Evolutionary conservation across 2,113 vertebrate genomes (phyloP).

Genomic region (Dasyornis broadbenti): DNA sequence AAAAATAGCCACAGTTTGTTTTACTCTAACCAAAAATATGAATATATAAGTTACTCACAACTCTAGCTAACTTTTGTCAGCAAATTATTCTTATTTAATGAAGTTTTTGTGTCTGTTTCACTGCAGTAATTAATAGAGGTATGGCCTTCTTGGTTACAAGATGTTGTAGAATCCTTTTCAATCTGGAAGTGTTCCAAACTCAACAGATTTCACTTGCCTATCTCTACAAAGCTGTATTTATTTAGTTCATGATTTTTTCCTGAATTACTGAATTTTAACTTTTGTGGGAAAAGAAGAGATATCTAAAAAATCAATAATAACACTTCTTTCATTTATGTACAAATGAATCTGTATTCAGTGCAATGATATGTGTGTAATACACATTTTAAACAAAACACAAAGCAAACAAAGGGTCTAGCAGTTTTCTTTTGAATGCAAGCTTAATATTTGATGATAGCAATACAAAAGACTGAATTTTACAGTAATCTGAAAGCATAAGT

Average conservation of each 20-base stretch:
- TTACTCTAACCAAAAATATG: neutral
- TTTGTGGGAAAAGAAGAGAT: neutral
- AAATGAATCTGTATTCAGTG: neutral
- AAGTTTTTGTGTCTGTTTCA: neutral
- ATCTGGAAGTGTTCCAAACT: slow-evolving; percentile 2
- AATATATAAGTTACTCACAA: neutral
- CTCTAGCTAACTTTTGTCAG: neutral
- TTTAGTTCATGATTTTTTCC: neutral
- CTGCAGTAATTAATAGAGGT: neutral
- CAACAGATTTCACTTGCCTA: neutral
- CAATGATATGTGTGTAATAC: neutral
- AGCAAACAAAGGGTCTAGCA: neutral
- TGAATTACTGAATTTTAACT: neutral
- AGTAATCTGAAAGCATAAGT: neutral
- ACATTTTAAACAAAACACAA: neutral
- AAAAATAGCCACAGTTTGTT: neutral
- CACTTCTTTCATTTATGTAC: neutral
- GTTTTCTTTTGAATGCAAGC: neutral
- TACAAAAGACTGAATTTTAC: neutral
- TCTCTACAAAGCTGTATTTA: neutral
- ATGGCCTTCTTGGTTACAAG: neutral
- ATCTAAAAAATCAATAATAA: neutral
- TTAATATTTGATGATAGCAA: neutral
- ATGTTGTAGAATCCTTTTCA: neutral
- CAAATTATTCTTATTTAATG: neutral